Percentiles rank a stretch among this genome's conserved stretches.
Conservation (phyloP, 1,140 invertebrate genomes). For the Macrobrachium nipponense region DNA sequence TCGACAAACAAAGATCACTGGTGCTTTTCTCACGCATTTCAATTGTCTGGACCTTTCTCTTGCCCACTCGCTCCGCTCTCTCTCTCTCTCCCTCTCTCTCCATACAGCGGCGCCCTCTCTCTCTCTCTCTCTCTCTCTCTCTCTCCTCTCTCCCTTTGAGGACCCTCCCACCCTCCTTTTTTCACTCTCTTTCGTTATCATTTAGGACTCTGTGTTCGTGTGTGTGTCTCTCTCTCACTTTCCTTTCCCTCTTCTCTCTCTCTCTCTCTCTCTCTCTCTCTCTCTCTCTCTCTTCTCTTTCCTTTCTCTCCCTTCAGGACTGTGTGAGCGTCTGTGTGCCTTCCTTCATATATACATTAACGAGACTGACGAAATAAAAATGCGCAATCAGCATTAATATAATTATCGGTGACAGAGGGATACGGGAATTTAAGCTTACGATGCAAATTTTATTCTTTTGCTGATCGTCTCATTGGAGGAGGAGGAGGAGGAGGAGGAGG, state of each 20-base stretch:
- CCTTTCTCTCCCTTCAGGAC: neutral
- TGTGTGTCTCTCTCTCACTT: neutral
- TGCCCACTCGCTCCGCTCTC: neutral
- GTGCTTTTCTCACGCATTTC: neutral
- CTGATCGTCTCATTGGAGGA: neutral
- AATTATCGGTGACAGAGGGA: no score
- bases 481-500: neutral
- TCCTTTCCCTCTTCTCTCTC: neutral
- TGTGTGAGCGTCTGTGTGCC: no score
- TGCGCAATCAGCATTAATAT: no score
- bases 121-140: no score
- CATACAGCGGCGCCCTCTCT: neutral
- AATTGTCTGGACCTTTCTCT: neutral
- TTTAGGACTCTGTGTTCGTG: neutral
- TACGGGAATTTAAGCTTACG: no score
- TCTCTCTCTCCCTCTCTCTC: no score
- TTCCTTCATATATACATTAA: no score
- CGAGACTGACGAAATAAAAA: no score
- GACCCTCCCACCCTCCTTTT: neutral
- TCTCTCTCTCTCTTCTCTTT: neutral
- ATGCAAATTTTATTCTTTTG: no score
- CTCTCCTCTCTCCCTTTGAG: neutral
- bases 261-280: neutral
- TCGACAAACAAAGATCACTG: neutral
- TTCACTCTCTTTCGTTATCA: slow-evolving; percentile 13